phyloP scores from a whole-genome alignment of 2,888 invertebrate genomes.

The Abrostola triplasia region DNA sequence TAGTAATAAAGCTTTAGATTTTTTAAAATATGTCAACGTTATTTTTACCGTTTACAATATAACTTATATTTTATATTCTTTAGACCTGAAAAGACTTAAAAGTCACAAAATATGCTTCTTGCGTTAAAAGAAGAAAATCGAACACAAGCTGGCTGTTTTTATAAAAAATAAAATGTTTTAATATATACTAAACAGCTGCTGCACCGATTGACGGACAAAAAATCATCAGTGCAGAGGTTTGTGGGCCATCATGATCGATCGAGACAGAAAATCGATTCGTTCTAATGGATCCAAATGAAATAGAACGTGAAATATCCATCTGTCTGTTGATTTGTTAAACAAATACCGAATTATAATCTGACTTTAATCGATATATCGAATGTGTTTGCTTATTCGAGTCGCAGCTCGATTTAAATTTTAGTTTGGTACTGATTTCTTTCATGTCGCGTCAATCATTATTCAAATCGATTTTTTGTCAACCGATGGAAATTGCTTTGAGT shows the following conservation, averaged over 20 bases:
- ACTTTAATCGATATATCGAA: constrained; percentile 13
- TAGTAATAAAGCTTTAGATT: too few species aligned
- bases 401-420: constrained; percentile 39
- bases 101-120: not conserved
- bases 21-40: too few species aligned
- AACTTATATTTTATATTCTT: too few species aligned
- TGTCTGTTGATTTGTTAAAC: constrained; percentile 30
- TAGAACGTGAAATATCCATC: constrained; percentile 43
- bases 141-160: not conserved
- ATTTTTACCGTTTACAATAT: too few species aligned
- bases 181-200: constrained; percentile 19
- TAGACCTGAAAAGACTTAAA: too few species aligned
- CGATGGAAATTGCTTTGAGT: constrained; percentile 39
- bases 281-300: constrained; percentile 33
- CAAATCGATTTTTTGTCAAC: constrained; percentile 49
- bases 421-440: constrained; percentile 28
- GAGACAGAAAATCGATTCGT: constrained; percentile 38
- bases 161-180: constrained; percentile 5
- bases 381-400: constrained; percentile 20
- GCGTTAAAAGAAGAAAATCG: constrained; percentile 8
- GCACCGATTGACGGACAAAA: constrained; percentile 21
- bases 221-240: constrained; percentile 40
- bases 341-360: constrained; percentile 27
- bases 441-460: constrained; percentile 42
- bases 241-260: constrained; percentile 39